Base-by-base conservation (phyloP, 2,888 invertebrate species). In the Podabrus alpinus region DNA sequence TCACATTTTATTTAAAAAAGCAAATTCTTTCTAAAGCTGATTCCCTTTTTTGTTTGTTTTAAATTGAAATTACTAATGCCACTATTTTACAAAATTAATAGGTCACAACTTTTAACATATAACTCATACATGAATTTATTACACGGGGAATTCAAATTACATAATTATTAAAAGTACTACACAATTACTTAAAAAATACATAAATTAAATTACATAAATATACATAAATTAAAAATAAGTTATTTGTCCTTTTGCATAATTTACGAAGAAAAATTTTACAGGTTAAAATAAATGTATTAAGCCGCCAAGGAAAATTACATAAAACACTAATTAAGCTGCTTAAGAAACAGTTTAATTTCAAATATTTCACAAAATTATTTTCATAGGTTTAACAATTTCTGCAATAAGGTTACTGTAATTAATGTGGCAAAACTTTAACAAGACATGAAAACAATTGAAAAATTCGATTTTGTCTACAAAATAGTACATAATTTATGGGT, bases 1-100 rank as follows among this genome's bases (percentile, higher is more conserved):
- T 84, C 85, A 85, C 84, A 83, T 84, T 84, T 81, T 21, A 64
- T 19, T 64, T 64, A 19, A 17, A 64, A 64, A 64, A 64, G 45
- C 45, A 45, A 64, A 64, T 64, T 61, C 62, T 45, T 45, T 45
- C 45, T 45, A 45, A 45, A 45, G 45, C 45, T 45, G 45, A 45
- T 45, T 45, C 45, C 45, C n/a, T 45, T 45, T 45, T 45, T 45
- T 45, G 45, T 45, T 45, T 45, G 45, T 45, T 45, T 45, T 45
- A 45, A 45, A 45, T 45, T 45, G 45, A 45, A 45, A 45, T 45
- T 45, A 45, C 45, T 45, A 13, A 45, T 45, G 45, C 45, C n/a
- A 45, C 45, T n/a, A 45, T 45, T 45, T 45, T n/a, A n/a, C n/a
- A n/a, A 45, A 45, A 45, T 45, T 45, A 45, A 45, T 45, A 45